Evolutionary conservation across 2,113 vertebrate species (phyloP).

Genomic region (Hippotragus niger): DNA sequence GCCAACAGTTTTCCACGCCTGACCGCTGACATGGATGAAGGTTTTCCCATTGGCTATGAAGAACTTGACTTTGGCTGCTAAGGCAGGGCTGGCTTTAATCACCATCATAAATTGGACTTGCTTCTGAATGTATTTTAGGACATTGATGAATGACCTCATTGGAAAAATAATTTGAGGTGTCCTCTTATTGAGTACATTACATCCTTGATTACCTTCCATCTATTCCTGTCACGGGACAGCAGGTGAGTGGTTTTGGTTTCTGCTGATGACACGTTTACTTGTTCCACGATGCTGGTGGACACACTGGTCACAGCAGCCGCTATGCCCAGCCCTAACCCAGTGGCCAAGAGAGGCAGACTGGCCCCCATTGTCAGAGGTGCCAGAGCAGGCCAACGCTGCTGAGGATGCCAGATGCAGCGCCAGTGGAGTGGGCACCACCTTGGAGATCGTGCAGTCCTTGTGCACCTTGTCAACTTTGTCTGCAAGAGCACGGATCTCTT

Average conservation of each 20-base stretch:
- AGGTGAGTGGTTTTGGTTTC: background rate
- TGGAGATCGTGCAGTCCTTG: no score
- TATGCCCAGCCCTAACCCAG: background rate
- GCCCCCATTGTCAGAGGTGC: background rate
- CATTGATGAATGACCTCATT: no score
- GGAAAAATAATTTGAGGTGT: no score
- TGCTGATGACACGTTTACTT: background rate
- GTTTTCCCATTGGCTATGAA: background rate
- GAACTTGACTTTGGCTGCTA: background rate
- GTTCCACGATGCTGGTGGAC: background rate
- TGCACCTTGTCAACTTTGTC: no score
- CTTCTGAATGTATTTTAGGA: no score
- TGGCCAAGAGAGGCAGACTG: background rate
- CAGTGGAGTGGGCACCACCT: no score
- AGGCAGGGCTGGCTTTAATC: background rate
- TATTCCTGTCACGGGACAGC: background rate
- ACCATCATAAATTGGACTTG: background rate
- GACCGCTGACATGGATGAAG: background rate
- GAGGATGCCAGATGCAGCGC: no score
- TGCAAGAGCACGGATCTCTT: no score
- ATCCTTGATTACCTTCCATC: background rate
- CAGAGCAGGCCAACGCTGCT: background rate
- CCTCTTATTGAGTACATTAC: background rate
- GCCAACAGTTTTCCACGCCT: fast-evolving
- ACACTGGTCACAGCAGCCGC: background rate